phyloP scores from a whole-genome alignment of 2,113 vertebrate species.

The Phoenicopterus ruber region DNA sequence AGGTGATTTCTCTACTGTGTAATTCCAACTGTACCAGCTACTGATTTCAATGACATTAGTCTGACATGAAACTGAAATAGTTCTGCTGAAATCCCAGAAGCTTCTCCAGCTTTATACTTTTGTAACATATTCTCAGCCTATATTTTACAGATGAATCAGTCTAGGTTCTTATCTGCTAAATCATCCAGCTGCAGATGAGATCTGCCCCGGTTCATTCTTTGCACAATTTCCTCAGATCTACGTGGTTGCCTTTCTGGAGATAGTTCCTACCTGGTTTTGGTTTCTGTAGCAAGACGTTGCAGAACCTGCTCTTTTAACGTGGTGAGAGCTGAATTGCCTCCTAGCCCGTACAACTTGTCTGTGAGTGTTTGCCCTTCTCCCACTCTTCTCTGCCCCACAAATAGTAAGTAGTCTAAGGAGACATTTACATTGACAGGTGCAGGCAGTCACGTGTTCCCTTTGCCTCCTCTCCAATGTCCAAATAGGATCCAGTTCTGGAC shows the following conservation, averaged over 20 bases:
- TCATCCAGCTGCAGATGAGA: background rate
- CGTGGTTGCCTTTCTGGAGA: background rate
- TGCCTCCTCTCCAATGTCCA: background rate
- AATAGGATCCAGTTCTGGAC: background rate
- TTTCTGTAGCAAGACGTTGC: background rate
- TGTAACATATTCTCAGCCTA: background rate
- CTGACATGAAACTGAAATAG: background rate
- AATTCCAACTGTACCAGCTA: background rate
- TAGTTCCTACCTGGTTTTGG: background rate
- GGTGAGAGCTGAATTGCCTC: background rate
- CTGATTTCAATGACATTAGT: background rate
- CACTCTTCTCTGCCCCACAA: background rate
- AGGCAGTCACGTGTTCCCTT: background rate
- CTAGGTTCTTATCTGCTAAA: background rate
- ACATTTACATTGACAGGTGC: conserved; percentile 1
- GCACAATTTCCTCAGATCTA: background rate
- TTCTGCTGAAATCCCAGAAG: background rate
- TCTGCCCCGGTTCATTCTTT: background rate
- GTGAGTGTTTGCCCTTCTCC: background rate
- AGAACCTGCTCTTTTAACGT: background rate
- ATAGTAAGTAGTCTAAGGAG: background rate
- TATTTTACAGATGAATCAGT: background rate
- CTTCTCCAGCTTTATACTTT: background rate
- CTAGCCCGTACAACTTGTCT: background rate
- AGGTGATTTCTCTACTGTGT: background rate